Evolutionary conservation across 2,797 vertebrate genomes (phyloP).

Genomic region (Arremon brunneinucha): DNA sequence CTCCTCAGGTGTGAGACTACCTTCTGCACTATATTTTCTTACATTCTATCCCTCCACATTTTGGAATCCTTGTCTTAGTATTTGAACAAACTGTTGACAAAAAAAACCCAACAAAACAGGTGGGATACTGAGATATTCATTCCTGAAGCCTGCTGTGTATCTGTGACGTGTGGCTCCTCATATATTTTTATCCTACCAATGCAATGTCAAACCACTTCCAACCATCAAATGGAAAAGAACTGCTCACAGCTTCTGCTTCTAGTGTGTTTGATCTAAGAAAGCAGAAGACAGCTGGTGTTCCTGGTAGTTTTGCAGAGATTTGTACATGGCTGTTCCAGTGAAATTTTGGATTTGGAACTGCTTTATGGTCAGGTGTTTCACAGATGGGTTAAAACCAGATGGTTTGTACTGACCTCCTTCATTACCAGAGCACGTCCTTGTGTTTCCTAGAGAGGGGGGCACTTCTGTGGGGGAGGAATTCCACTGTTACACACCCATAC

Average conservation of each 20-base stretch:
- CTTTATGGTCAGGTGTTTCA: background rate
- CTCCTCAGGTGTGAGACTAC: no score
- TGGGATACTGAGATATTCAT: background rate
- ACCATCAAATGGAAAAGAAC: background rate
- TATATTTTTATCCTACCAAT: background rate
- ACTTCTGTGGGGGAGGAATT: background rate
- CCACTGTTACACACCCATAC: background rate
- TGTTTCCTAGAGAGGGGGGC: background rate
- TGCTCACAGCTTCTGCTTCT: background rate
- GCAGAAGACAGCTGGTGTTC: background rate
- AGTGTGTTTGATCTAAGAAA: background rate
- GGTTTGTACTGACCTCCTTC: background rate
- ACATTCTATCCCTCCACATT: background rate
- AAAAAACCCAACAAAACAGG: background rate
- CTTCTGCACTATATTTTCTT: no score
- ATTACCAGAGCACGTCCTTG: background rate
- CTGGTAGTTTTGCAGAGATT: background rate
- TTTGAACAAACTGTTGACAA: background rate
- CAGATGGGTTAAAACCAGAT: background rate
- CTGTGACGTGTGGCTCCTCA: background rate
- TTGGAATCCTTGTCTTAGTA: background rate
- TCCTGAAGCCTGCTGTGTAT: background rate
- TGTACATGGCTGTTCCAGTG: background rate
- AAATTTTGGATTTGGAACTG: background rate
- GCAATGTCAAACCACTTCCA: background rate